Evolutionary conservation across 2,113 vertebrate genomes (phyloP).

Genomic region (Sylvicapra grimmia): DNA sequence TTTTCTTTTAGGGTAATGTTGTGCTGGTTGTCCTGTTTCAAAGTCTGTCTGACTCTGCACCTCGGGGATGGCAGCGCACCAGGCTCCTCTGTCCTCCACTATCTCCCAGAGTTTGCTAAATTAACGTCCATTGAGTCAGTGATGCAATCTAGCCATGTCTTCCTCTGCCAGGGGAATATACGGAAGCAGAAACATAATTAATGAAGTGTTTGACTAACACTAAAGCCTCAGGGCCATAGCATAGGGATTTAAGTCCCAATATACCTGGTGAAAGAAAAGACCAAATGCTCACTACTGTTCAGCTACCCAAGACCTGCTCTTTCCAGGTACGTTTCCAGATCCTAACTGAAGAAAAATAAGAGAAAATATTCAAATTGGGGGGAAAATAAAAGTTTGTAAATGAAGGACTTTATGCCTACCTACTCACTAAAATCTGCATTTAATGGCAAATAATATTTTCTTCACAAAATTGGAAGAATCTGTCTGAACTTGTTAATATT

Average conservation of each 20-base stretch:
- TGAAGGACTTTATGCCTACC: not conserved
- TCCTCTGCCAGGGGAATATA: not conserved
- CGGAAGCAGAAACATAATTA: not conserved
- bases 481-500: not conserved
- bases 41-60: not conserved
- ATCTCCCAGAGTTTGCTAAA: not conserved
- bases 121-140: not conserved
- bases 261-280: not conserved
- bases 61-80: fast-evolving
- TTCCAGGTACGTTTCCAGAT: not conserved
- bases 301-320: not conserved
- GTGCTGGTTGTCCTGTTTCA: not conserved
- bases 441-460: not conserved
- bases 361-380: not conserved
- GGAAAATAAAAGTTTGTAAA: not conserved
- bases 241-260: not conserved
- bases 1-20: not conserved
- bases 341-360: not conserved
- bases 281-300: not conserved
- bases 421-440: not conserved
- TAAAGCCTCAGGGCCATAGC: not conserved
- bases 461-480: not conserved
- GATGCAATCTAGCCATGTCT: not conserved
- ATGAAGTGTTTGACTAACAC: not conserved
- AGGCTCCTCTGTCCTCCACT: not conserved